These are phyloP conservation scores for Hydropotes inermis DNA, from an alignment of 2,113 vertebrate genomes.

Conservation along the genomic window DNA sequence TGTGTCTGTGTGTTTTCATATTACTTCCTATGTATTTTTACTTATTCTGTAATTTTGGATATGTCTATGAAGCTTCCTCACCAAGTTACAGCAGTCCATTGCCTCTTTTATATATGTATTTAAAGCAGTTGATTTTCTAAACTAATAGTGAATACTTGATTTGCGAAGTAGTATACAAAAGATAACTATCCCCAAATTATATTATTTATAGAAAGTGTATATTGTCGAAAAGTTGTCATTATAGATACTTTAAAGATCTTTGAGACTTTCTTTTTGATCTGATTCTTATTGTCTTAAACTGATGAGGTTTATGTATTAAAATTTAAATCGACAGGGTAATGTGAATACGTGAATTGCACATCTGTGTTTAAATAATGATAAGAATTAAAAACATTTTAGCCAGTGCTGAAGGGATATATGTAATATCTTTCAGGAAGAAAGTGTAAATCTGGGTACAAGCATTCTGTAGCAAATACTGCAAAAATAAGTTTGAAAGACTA, in stretches of 20 bases:
- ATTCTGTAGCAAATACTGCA: background rate
- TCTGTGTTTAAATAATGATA: background rate
- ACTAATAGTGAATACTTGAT: background rate
- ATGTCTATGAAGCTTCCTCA: constrained; percentile 56
- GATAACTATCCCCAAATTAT: background rate
- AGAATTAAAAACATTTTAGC: background rate
- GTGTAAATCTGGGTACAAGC: background rate
- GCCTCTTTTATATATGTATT: constrained; percentile 20
- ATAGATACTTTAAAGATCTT: background rate
- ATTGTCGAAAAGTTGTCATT: background rate
- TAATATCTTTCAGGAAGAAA: background rate
- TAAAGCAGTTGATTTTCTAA: background rate
- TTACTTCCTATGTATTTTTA: constrained; percentile 64
- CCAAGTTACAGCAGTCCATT: constrained; percentile 37
- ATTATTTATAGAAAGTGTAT: background rate
- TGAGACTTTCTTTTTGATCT: background rate
- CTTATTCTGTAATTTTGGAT: constrained; percentile 66
- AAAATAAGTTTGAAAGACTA: background rate
- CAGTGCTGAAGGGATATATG: background rate
- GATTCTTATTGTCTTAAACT: background rate
- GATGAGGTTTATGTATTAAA: background rate
- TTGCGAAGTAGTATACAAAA: background rate
- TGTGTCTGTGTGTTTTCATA: background rate
- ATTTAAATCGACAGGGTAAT: background rate
- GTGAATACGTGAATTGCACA: background rate